Base-by-base conservation (phyloP, 64 coral and sea anemone genomes). In the Pachyseris speciosa region DNA sequence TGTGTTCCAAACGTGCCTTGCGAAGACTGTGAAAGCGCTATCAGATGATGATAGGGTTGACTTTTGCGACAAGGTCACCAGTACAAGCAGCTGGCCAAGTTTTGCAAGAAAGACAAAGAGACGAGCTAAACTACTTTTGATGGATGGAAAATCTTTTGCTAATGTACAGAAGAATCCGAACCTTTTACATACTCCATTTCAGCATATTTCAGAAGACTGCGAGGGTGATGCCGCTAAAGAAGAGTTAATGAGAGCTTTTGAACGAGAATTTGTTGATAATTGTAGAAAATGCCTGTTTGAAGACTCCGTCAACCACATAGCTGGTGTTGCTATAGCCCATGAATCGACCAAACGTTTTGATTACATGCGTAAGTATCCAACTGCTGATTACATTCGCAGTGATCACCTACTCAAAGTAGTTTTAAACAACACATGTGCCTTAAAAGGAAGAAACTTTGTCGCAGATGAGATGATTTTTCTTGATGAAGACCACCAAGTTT, bases 101-200 rank as follows among this genome's bases (percentile, higher is more conserved):
- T 75, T 30, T 29, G 70, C 69, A 47, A 44, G 64, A 55, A 25
- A 43, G 3, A 75, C 30, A 48, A 17, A 34, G 28, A 29, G 84
- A 15, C 1, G 11, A 44, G 84, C 84, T 4, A 8, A 9, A 1
- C 29, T 11, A 16, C 61, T 70, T 37, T 29, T 86, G 6, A 10
- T 86, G 12, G 66, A 86, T 86, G 2, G 38, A 16, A 22, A 9
- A 22, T 20, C 1, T 26, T 86, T 86, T 37, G 1, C 4, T 5
- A 42, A 72, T 28, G 27, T 86, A 1, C 25, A 47, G 9, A 28
- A 12, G 51, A 86, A 71, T 17, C 65, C 84, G n/a, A 3, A 27
- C 49, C 84, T 69, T 53, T 52, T 86, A 8, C 66, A 86, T 24
- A 71, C 66, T 9, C 84, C 84, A 4, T 86, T 86, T 41, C n/a